Evolutionary conservation across 2,888 invertebrate genomes (phyloP).

Genomic region (Hemistola chrysoprasaria): DNA sequence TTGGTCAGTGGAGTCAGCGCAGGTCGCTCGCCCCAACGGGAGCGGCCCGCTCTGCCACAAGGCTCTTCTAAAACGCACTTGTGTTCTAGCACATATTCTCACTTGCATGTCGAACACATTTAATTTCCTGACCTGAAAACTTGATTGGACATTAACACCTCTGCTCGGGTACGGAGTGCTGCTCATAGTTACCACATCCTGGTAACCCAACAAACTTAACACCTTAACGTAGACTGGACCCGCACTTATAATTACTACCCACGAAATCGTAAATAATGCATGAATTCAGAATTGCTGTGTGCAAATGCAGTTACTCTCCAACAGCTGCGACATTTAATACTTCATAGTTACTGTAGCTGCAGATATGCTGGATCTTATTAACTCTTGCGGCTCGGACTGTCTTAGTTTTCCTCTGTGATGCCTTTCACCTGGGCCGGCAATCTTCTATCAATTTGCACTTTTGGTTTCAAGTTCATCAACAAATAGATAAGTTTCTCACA

Average conservation of each 20-base stretch:
- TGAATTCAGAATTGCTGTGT: conserved; percentile 16
- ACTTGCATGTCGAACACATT: conserved; percentile 49
- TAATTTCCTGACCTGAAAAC: conserved; percentile 77
- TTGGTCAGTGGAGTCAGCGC: conserved; percentile 61
- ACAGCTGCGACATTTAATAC: conserved; percentile 25
- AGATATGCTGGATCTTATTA: conserved; percentile 3
- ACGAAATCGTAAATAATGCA: conserved; percentile 6
- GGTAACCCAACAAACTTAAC: conserved; percentile 47
- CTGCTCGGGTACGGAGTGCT: conserved; percentile 57
- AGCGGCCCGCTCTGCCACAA: conserved; percentile 65
- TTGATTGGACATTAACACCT: conserved; percentile 79
- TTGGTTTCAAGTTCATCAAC: conserved; percentile 8
- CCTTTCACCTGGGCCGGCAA: conserved; percentile 3
- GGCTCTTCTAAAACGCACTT: conserved; percentile 31
- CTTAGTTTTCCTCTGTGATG: conserved; percentile 25
- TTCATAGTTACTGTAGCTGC: conserved; percentile 25
- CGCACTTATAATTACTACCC: conserved; percentile 31
- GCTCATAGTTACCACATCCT: conserved; percentile 49
- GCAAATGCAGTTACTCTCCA: conserved; percentile 25
- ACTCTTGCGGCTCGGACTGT: conserved; percentile 19
- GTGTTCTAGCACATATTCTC: conserved; percentile 41
- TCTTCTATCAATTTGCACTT: conserved; percentile 18
- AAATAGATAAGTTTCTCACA: conserved; percentile 2
- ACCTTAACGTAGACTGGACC: conserved; percentile 32
- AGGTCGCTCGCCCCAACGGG: conserved; percentile 60